Evolutionary conservation across 2,888 invertebrate species (phyloP), one percentile per base, ranked within the genome.

Genomic region (Pegoplata infirma): DNA sequence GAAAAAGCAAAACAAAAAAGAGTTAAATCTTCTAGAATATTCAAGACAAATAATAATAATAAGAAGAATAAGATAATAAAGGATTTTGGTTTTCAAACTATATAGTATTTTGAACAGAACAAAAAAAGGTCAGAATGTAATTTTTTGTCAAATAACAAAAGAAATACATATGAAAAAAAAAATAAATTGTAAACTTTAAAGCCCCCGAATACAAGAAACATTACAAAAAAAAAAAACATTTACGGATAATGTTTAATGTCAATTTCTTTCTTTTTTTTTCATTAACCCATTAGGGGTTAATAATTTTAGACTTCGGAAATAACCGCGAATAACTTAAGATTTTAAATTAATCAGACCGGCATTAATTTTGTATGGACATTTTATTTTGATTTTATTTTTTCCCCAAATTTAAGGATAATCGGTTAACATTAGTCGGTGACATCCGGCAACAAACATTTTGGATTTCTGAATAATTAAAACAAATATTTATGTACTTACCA

Each of bases 11-110:
- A 74, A 68, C 58, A 69, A 69, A 71, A n/a, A 67, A 67, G 61
- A 72, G 51, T 59, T 72, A 72, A 75, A 67, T 67, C 67, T 71
- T 78, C 63, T 79, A 79, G 79, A 79, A 79, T 79, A 79, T 79
- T 75, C 79, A 79, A 75, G 71, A 58, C 56, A 63, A 67, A 67
- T 75, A 75, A 79, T 74, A 69, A 74, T 49, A 49, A 40, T n/a
- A 40, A 40, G 36, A 40, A 40, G 25, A 25, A 64, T 64, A 64
- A 75, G 59, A 76, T 71, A 71, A 76, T 71, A 79, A 79, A 79
- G 74, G 74, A 79, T 79, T 59, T 59, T 46, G 40, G 69, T 78
- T 74, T 78, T 79, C 69, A 79, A 74, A 74, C 64, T 25, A 56
- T 63, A 56, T 16, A 58, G 46, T 49, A 72, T 17, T 12, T n/a